Evolutionary conservation across 2,888 invertebrate species (phyloP).

Genomic region (Caradrina clavipalpis): DNA sequence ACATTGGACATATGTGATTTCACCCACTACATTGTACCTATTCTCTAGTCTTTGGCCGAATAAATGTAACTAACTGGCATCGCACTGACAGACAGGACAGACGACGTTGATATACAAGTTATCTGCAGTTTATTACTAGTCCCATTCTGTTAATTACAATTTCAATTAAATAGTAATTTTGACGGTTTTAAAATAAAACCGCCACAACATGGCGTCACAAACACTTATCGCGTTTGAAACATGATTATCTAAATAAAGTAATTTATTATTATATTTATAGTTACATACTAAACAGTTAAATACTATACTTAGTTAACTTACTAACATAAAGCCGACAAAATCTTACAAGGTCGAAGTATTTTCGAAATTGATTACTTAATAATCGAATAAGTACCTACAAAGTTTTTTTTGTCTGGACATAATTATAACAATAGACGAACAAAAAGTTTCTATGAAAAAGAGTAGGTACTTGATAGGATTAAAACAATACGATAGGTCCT

Average conservation of each 20-base stretch:
- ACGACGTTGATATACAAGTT: slow-evolving; percentile 63
- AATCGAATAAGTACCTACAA: no score
- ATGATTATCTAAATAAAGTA: not conserved
- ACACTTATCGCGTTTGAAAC: not conserved
- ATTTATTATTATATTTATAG: no score
- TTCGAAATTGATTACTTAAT: no score
- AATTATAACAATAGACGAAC: no score
- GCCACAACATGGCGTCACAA: not conserved
- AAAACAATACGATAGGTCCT: no score
- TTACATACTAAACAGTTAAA: no score
- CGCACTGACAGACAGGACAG: slow-evolving; percentile 56
- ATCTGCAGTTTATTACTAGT: slow-evolving; percentile 63
- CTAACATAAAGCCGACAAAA: not conserved
- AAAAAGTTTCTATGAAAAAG: no score
- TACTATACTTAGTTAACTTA: no score
- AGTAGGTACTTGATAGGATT: no score
- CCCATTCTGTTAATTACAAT: slow-evolving; percentile 34
- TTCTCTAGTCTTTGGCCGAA: slow-evolving; percentile 60
- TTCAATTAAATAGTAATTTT: not conserved
- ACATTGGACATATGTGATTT: no score
- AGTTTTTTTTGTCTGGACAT: not conserved
- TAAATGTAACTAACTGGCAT: slow-evolving; percentile 63
- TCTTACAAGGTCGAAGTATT: no score
- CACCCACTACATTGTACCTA: not conserved
- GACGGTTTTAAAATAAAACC: not conserved